These are phyloP conservation scores for Limulus polyphemus DNA, from an alignment of 2,888 invertebrate genomes.

Conservation along the genomic window DNA sequence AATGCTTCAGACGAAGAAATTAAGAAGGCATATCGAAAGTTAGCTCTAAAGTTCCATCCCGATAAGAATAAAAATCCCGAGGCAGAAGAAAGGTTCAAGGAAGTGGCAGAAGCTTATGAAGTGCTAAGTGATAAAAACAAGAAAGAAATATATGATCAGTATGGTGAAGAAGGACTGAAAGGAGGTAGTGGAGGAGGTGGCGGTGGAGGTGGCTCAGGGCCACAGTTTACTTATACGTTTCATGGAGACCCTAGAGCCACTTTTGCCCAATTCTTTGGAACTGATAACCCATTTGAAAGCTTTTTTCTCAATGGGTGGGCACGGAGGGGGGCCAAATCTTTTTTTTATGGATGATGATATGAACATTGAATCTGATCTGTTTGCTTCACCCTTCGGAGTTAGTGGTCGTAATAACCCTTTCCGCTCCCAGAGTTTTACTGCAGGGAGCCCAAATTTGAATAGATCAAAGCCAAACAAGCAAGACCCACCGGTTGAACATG, in stretches of 20 bases:
- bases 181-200: slow-evolving; percentile 52
- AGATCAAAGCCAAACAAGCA: slow-evolving; percentile 40
- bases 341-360: slow-evolving; percentile 47
- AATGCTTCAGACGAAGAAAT: slow-evolving; percentile 90
- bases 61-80: slow-evolving; percentile 41
- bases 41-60: slow-evolving; percentile 28
- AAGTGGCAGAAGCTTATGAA: slow-evolving; percentile 91
- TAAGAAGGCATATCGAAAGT: slow-evolving; percentile 27
- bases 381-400: slow-evolving; percentile 54
- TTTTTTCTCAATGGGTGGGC: slow-evolving; percentile 49
- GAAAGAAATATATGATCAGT: slow-evolving; percentile 82
- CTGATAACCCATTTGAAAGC: slow-evolving; percentile 81
- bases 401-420: slow-evolving; percentile 34
- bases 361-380: slow-evolving; percentile 54
- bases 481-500: slow-evolving; percentile 83
- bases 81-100: slow-evolving; percentile 42
- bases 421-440: slow-evolving; percentile 29
- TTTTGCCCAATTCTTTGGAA: slow-evolving; percentile 94
- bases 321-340: slow-evolving; percentile 6
- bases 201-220: slow-evolving; percentile 42
- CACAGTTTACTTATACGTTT: slow-evolving; percentile 57
- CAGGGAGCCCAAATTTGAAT: slow-evolving; percentile 24
- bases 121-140: slow-evolving; percentile 93
- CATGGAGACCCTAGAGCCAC: slow-evolving; percentile 93
- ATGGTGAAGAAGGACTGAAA: slow-evolving; percentile 85